Base-by-base conservation (phyloP, 2,113 vertebrate genomes). In the Laterallus jamaicensis region DNA sequence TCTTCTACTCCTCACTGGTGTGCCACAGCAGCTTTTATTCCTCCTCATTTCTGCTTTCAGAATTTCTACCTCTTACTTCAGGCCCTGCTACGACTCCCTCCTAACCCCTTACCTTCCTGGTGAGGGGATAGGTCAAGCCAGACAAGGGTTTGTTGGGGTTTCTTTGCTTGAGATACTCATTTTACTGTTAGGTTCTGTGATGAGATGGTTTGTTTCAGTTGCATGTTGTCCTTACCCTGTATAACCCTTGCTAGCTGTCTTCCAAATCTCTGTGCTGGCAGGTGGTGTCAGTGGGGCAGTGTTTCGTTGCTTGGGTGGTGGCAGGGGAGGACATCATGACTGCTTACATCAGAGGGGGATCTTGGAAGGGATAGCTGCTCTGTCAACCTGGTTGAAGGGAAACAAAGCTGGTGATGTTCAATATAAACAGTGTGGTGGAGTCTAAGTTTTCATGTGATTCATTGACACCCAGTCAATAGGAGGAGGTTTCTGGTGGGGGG, bases 101-200 rank as follows among this genome's bases (percentile, higher is more conserved):
- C 70, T 39, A 15, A 28, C 11, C 3, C 0, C 0, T 24, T 14
- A 0, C 40, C 22, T 25, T 5, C 4, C 47, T 17, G 16, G 15
- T 31, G 26, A 62, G 40, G 40, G 44, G 10, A 14, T 42, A 0
- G 0, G 18, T 29, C 13, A 20, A 2, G 58, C 32, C n/a, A n/a
- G 28, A 24, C 10, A 24, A 12, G 49, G 29, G 17, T 62, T 62
- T n/a, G 8, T 13, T 54, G 24, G 6, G 5, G 0, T 29, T 20
- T 25, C 49, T 50, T 55, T 39, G 16, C 58, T 71, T 47, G 42
- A 66, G 60, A 11, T 56, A 17, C 12, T 16, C 49, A 20, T 84
- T 62, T 40, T 71, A 1, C 37, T 31, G 0, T 39, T 39, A 12
- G 10, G 3, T 60, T 60, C 17, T 79, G 8, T 32, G 32, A 26